Evolutionary conservation across 2,888 invertebrate species (phyloP).

Genomic region (Orthosia gracilis): DNA sequence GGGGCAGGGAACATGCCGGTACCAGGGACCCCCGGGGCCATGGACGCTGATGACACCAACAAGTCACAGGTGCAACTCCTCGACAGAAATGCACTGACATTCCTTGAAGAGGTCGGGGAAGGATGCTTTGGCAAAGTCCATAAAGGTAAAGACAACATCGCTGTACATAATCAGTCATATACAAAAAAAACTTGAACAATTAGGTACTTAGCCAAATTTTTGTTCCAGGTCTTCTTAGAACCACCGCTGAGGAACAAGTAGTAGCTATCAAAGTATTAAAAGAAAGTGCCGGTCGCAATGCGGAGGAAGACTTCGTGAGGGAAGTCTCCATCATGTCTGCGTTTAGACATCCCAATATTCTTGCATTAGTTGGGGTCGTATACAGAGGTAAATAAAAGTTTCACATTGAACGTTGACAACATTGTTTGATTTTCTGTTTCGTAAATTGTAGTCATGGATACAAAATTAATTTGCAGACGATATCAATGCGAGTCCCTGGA

Average conservation of each 20-base stretch:
- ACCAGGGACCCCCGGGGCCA: constrained; percentile 66
- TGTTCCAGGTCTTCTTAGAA: constrained; percentile 81
- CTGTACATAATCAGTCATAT: background rate
- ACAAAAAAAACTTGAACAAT: background rate
- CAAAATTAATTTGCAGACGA: constrained; percentile 87
- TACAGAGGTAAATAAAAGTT: constrained; percentile 91
- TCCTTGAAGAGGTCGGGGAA: constrained; percentile 95
- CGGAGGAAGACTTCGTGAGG: constrained; percentile 95
- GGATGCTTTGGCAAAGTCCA: constrained; percentile 97
- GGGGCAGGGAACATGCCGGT: constrained; percentile 78
- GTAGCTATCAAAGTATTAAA: constrained; percentile 96
- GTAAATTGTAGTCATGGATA: background rate
- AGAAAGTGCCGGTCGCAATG: constrained; percentile 94
- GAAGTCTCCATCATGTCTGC: constrained; percentile 97
- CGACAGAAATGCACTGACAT: constrained; percentile 92
- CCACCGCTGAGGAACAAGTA: constrained; percentile 80
- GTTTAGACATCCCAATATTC: constrained; percentile 95
- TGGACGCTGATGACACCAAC: constrained; percentile 75
- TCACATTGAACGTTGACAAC: background rate
- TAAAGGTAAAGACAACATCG: constrained; percentile 92
- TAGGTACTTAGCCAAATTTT: constrained; percentile 18
- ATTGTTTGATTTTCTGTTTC: background rate
- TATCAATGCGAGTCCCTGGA: constrained; percentile 94
- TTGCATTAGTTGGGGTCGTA: constrained; percentile 95
- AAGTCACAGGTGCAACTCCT: constrained; percentile 91